phyloP scores from a whole-genome alignment of 1,140 invertebrate genomes.

The Samia ricini region DNA sequence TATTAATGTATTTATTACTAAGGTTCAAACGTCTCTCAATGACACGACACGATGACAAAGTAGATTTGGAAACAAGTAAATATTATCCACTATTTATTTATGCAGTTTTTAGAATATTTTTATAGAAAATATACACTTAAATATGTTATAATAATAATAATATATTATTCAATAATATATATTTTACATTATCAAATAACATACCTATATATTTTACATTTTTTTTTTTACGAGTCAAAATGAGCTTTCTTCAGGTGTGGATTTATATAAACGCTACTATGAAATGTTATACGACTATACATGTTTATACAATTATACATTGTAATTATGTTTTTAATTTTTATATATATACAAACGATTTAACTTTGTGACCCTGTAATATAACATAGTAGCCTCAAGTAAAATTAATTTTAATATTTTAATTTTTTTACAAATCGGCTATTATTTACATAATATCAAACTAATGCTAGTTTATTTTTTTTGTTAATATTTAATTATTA shows the following conservation, averaged over 20 bases:
- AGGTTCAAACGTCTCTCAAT: not conserved
- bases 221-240: conserved; percentile 24
- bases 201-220: not conserved
- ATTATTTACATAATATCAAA: conserved; percentile 52
- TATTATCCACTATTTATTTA: no score
- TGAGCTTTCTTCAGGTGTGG: conserved; percentile 76
- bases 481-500: not conserved
- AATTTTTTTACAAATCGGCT: conserved; percentile 42
- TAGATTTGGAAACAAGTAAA: not conserved
- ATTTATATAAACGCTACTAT: conserved; percentile 68
- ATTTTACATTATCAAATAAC: not conserved
- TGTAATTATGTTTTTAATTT: conserved; percentile 13
- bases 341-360: conserved; percentile 40
- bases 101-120: not conserved
- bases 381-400: conserved; percentile 47
- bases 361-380: conserved; percentile 59
- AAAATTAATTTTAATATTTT: conserved; percentile 38
- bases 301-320: conserved; percentile 24
- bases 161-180: not conserved
- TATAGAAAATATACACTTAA: not conserved
- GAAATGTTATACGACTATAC: conserved; percentile 37
- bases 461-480: conserved; percentile 12
- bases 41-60: not conserved
- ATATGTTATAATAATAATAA: not conserved
- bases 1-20: not conserved